These are phyloP conservation scores for Aptenodytes forsteri DNA, from an alignment of 2,113 vertebrate genomes.

Conservation along the genomic window DNA sequence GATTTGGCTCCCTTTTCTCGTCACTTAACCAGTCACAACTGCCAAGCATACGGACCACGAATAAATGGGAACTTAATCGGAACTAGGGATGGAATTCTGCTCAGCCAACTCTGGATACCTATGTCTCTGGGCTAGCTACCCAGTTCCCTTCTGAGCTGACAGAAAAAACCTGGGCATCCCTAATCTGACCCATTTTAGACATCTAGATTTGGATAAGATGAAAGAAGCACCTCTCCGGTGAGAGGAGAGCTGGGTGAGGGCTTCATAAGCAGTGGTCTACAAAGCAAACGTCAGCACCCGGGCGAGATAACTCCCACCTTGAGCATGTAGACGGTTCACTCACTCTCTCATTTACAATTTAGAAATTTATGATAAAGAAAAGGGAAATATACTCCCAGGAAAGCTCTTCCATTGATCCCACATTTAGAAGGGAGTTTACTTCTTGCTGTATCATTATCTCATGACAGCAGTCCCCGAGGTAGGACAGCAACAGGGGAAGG, in stretches of 20 bases:
- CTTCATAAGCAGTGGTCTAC: background rate
- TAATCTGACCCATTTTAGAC: background rate
- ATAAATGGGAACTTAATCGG: background rate
- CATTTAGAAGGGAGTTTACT: background rate
- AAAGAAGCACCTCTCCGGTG: background rate
- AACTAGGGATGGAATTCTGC: background rate
- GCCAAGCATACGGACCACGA: background rate
- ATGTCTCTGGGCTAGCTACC: background rate
- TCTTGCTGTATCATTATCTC: background rate
- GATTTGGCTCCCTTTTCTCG: background rate
- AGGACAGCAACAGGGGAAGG: background rate
- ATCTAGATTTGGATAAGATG: background rate
- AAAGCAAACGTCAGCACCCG: background rate
- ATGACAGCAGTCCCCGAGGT: background rate
- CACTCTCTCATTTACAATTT: background rate
- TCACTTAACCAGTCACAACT: background rate
- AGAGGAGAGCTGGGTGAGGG: background rate
- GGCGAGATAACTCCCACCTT: background rate
- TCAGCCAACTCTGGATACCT: background rate
- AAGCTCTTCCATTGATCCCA: background rate
- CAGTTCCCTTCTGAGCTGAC: background rate
- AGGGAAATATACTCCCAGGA: background rate
- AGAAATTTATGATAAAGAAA: background rate
- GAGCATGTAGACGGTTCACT: rapidly evolving
- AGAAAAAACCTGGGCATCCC: background rate